phyloP scores from a whole-genome alignment of 1,140 invertebrate genomes.

The Drosophila pectinifera region DNA sequence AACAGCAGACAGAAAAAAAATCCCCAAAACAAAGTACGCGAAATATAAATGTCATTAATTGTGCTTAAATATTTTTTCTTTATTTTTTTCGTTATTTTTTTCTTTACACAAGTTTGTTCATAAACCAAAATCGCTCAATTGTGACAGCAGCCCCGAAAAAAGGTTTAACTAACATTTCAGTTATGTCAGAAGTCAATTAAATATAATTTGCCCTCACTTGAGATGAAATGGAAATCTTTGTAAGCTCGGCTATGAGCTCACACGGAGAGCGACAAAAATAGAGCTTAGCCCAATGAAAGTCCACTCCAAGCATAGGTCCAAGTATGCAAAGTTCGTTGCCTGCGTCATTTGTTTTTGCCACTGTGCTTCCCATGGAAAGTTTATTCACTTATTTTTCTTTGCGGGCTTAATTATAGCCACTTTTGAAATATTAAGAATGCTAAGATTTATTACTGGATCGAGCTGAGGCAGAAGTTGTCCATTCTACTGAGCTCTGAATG shows the following conservation, averaged over 20 bases:
- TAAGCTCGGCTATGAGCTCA: constrained; percentile 33
- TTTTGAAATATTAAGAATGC: too few species aligned
- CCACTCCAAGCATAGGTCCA: constrained; percentile 36
- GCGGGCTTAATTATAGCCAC: neutral
- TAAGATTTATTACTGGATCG: too few species aligned
- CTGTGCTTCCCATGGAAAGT: constrained; percentile 4
- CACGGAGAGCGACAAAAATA: constrained; percentile 21
- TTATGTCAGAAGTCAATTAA: constrained; percentile 67
- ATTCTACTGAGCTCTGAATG: too few species aligned
- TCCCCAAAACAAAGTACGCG: constrained; percentile 33
- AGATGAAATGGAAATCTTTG: constrained; percentile 40
- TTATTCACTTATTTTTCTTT: neutral
- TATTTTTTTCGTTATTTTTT: constrained; percentile 13
- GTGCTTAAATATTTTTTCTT: constrained; percentile 70
- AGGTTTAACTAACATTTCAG: constrained; percentile 45
- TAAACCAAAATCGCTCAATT: constrained; percentile 75
- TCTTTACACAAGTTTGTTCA: constrained; percentile 54
- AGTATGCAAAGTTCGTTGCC: constrained; percentile 61
- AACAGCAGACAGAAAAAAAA: constrained; percentile 29
- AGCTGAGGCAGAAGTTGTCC: too few species aligned
- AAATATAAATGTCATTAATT: constrained; percentile 75
- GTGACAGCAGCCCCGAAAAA: constrained; percentile 46
- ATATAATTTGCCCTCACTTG: constrained; percentile 57
- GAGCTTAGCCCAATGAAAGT: constrained; percentile 46
- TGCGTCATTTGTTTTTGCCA: constrained; percentile 64